These are phyloP conservation scores for Gila orcuttii DNA, from an alignment of 2,113 vertebrate genomes.

Conservation along the genomic window DNA sequence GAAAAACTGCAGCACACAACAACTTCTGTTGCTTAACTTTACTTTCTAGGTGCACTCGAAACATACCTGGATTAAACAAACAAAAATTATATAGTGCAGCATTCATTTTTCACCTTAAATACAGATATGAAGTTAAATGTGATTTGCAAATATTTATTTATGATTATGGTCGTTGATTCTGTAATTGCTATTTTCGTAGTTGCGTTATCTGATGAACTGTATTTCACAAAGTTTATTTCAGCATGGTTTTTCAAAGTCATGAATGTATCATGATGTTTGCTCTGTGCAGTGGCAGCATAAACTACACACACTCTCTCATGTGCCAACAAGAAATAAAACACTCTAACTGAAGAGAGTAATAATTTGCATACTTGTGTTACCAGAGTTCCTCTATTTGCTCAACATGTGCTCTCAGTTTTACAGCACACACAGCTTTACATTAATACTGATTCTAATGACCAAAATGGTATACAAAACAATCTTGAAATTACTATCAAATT, in stretches of 20 bases:
- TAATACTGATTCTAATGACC: neutral
- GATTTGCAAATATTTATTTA: too few relatives aligned
- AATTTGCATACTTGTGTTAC: neutral
- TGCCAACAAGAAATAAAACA: neutral
- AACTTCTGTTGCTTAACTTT: neutral
- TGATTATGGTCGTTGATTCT: too few relatives aligned
- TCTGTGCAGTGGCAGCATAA: neutral
- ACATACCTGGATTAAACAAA: neutral
- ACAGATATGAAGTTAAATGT: neutral
- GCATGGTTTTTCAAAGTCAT: neutral
- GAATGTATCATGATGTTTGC: neutral
- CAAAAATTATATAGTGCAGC: neutral
- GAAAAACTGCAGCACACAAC: neutral
- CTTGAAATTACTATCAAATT: neutral
- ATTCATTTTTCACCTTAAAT: neutral
- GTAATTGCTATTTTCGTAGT: too few relatives aligned
- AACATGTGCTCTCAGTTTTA: conserved; percentile 2
- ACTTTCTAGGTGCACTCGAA: neutral
- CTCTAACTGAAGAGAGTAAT: neutral
- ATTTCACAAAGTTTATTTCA: neutral
- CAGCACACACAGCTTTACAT: neutral
- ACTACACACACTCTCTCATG: neutral
- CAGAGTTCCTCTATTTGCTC: neutral
- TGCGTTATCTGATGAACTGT: neutral
- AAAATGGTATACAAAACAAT: neutral